These are phyloP conservation scores for Menura novaehollandiae DNA, from an alignment of 2,113 vertebrate genomes.

Conservation along the genomic window DNA sequence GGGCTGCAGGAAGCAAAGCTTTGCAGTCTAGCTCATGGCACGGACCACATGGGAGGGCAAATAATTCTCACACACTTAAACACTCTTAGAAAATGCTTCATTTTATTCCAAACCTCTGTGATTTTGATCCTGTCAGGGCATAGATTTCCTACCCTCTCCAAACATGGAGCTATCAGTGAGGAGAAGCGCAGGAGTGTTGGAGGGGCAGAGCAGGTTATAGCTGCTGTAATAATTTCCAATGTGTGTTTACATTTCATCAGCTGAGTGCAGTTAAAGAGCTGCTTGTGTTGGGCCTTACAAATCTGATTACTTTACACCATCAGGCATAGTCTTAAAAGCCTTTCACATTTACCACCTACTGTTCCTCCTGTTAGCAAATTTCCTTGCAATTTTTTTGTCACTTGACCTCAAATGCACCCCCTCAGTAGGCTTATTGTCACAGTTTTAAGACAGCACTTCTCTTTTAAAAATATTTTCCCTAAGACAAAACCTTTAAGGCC, in stretches of 20 bases:
- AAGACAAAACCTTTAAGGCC: neutral
- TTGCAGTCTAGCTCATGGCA: neutral
- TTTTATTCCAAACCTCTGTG: neutral
- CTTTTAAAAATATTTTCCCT: neutral
- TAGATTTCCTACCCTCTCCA: neutral
- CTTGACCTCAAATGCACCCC: neutral
- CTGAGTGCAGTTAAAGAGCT: neutral
- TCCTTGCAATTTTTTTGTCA: neutral
- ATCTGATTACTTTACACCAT: neutral
- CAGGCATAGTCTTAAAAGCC: neutral
- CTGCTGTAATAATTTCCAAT: neutral
- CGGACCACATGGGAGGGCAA: fast-evolving
- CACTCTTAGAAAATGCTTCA: neutral
- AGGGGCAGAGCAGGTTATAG: neutral
- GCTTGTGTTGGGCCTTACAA: neutral
- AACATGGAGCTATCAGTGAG: neutral
- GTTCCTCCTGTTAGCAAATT: neutral
- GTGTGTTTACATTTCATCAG: neutral
- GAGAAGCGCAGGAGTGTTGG: neutral
- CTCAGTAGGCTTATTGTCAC: neutral
- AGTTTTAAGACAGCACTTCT: neutral
- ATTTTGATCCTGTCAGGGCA: neutral
- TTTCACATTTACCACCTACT: neutral
- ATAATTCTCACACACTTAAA: neutral
- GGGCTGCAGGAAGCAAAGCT: neutral